A percentile compares a stretch with the other conserved stretches of the same genome.
Evolutionary conservation across 2,797 vertebrate species (phyloP).

Genomic region (Tarsius wallacei): DNA sequence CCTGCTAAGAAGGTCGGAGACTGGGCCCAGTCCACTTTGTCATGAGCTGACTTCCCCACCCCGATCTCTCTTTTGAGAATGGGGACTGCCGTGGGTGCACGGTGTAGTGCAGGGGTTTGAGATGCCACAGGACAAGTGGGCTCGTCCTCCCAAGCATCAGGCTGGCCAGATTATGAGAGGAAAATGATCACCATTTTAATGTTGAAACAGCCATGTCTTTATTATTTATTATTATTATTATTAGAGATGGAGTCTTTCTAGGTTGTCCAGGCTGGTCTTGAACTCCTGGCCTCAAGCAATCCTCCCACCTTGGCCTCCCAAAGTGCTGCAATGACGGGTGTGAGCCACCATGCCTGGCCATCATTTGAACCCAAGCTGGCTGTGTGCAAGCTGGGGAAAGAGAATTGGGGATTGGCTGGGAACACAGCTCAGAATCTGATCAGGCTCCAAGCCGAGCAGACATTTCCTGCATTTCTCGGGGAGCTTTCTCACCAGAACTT

Average conservation of each 20-base stretch:
- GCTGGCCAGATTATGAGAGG: neutral
- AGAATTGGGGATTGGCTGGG: neutral
- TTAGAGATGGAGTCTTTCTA: too few species aligned
- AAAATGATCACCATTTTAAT: neutral
- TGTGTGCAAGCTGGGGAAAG: neutral
- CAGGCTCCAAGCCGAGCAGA: neutral
- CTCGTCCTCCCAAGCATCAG: neutral
- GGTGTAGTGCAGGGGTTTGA: neutral
- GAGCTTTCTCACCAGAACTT: conserved; percentile 35
- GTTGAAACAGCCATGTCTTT: neutral
- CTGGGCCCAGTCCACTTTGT: neutral
- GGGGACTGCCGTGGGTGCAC: neutral
- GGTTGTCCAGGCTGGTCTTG: too few species aligned
- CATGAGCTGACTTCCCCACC: neutral
- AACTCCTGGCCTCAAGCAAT: too few species aligned
- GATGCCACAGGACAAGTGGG: neutral
- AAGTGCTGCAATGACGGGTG: too few species aligned
- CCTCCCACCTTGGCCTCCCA: too few species aligned
- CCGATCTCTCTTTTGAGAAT: neutral
- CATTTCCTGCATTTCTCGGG: conserved; percentile 40
- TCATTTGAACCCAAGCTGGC: neutral
- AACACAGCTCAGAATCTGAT: conserved; percentile 33
- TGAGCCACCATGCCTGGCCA: too few species aligned
- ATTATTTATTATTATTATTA: too few species aligned
- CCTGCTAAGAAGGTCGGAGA: neutral